Percentiles rank a stretch among this genome's conserved stretches.
Conservation (phyloP, 2,888 invertebrate species). For the Chloromyia formosa region DNA sequence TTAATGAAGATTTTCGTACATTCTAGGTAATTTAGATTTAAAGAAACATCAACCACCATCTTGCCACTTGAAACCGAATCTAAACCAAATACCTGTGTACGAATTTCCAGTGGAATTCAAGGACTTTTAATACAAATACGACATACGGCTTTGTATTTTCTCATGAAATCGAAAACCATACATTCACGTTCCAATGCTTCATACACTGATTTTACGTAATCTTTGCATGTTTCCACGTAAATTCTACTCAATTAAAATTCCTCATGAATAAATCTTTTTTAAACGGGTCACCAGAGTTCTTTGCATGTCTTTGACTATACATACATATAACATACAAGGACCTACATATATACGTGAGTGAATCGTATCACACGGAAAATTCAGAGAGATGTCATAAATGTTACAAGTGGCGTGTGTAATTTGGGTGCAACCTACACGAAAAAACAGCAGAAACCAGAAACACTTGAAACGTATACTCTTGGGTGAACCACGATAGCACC, state of each 20-base stretch:
- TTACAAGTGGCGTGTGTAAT: conserved; percentile 1
- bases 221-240: neutral
- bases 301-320: neutral
- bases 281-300: conserved; percentile 2
- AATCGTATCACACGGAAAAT: neutral
- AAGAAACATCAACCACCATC: too few species aligned
- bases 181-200: too few species aligned
- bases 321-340: neutral
- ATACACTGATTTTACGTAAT: neutral
- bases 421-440: neutral
- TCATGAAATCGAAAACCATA: too few species aligned
- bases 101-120: too few species aligned
- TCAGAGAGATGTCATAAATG: neutral
- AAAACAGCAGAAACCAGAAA: too few species aligned
- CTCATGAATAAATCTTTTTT: conserved; percentile 4
- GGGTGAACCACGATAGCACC: neutral
- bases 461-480: neutral
- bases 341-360: too few species aligned
- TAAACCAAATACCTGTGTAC: too few species aligned
- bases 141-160: too few species aligned
- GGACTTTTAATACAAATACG: too few species aligned
- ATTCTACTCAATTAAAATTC: neutral
- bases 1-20: too few species aligned
- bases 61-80: too few species aligned
- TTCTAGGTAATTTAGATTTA: too few species aligned